These are phyloP conservation scores for Lucilia cuprina DNA, from an alignment of 1,140 invertebrate genomes.

Conservation along the genomic window DNA sequence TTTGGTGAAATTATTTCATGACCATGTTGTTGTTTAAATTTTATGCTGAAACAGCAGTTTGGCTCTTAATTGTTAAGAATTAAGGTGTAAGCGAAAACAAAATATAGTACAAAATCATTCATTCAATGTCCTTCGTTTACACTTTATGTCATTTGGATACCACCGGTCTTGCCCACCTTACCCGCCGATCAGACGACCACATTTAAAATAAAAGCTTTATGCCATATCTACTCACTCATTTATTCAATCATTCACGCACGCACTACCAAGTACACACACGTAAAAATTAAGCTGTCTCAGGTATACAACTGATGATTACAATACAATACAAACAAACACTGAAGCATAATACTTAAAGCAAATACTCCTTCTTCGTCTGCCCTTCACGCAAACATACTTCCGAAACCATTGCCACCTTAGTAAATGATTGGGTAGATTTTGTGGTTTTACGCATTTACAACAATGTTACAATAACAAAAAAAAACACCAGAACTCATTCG, in stretches of 20 bases:
- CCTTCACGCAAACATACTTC: no score
- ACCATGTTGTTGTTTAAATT: background rate
- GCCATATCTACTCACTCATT: background rate
- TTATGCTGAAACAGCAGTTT: conserved; percentile 22
- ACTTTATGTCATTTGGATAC: background rate
- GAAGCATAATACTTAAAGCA: background rate
- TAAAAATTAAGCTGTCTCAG: background rate
- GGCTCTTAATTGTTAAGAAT: background rate
- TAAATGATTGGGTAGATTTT: conserved; percentile 36
- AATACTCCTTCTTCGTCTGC: background rate
- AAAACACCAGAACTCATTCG: background rate
- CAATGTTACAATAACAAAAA: background rate
- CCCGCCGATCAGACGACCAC: background rate
- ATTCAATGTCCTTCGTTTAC: background rate
- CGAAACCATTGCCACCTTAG: background rate
- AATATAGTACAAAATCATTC: background rate
- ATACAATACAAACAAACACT: background rate
- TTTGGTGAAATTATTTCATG: background rate
- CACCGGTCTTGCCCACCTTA: background rate
- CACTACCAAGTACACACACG: background rate
- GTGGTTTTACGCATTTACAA: conserved; percentile 36
- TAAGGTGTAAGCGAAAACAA: background rate
- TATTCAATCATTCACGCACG: background rate
- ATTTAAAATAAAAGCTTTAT: background rate
- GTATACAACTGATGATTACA: background rate